Conservation (phyloP, 2,113 vertebrate species). For the Vombatus ursinus region DNA sequence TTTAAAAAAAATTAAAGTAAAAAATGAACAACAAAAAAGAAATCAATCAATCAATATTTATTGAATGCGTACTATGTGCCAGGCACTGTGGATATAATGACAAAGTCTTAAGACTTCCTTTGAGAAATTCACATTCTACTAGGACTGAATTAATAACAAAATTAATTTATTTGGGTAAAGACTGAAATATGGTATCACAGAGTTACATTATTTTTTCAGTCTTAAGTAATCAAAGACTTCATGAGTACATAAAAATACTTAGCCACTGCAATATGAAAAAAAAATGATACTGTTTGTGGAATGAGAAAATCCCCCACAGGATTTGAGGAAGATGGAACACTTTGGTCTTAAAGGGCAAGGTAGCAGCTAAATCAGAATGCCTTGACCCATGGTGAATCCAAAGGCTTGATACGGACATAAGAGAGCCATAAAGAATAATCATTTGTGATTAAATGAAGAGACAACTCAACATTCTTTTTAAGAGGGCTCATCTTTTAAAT, state of each 20-base stretch:
- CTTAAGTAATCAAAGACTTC: not conserved
- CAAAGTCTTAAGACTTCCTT: not conserved
- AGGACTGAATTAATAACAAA: not conserved
- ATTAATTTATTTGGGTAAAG: not conserved
- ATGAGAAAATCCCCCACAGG: conserved; percentile 12
- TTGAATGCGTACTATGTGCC: not conserved
- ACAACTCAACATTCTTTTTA: not conserved
- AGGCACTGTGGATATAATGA: not conserved
- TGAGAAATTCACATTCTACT: not conserved
- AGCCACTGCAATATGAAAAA: not conserved
- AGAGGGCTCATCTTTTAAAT: conserved; percentile 27
- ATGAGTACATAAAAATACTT: not conserved
- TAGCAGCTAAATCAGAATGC: not conserved
- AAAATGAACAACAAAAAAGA: not conserved
- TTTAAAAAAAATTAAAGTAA: not conserved
- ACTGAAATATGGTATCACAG: not conserved
- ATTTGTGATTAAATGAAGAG: conserved; percentile 22
- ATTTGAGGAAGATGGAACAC: conserved; percentile 13
- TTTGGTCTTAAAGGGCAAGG: conserved; percentile 44
- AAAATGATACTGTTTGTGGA: conserved; percentile 1
- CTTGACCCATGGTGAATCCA: not conserved
- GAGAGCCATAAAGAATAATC: conserved; percentile 36
- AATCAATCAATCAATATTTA: not conserved
- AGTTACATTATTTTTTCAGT: not conserved
- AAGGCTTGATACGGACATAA: not conserved